Percentiles rank a stretch among this genome's conserved stretches.
phyloP scores from a whole-genome alignment of 2,888 invertebrate genomes.

The Tetragnatha montana region DNA sequence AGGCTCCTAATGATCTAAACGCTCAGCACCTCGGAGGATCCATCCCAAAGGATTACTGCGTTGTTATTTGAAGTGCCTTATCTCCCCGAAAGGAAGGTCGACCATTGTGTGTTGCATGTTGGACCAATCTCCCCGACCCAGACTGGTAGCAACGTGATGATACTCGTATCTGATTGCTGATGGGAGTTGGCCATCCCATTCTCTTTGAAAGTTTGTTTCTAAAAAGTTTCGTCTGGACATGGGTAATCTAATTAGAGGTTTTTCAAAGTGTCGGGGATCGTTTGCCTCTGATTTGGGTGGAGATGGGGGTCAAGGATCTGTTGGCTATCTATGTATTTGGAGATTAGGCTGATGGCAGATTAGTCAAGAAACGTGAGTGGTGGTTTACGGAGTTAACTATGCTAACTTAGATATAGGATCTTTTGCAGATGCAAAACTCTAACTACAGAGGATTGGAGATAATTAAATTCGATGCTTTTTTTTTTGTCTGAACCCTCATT shows the following conservation, averaged over 20 bases:
- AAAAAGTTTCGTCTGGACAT: slow-evolving; percentile 25
- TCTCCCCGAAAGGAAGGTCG: slow-evolving; percentile 11
- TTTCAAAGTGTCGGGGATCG: background rate
- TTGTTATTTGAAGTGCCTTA: background rate
- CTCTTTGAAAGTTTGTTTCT: background rate
- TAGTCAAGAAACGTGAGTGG: background rate
- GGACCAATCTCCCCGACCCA: slow-evolving; percentile 20
- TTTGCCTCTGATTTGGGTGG: background rate
- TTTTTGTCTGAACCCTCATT: no score
- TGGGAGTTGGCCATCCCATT: slow-evolving; percentile 8
- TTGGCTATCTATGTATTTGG: background rate
- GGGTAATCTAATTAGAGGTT: slow-evolving; percentile 2
- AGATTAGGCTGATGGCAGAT: background rate
- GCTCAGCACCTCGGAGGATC: background rate
- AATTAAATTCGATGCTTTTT: no score
- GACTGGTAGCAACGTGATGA: background rate
- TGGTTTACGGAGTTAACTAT: no score
- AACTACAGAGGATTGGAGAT: no score
- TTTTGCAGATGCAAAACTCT: no score
- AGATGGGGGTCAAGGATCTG: background rate
- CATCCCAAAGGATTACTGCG: slow-evolving; percentile 22
- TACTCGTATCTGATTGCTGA: slow-evolving; percentile 24
- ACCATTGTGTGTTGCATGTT: slow-evolving; percentile 18
- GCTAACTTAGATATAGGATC: no score
- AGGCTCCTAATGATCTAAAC: background rate